Percentiles rank a stretch among this genome's conserved stretches.
phyloP scores from a whole-genome alignment of 1,140 invertebrate species.

The Apis mellifera region Amel_HAv3.1 CM009932.2:15189501-15190000 shows the following conservation, averaged over 20 bases:
- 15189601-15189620: neutral
- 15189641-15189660: slow-evolving; percentile 45
- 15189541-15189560: slow-evolving; percentile 40
- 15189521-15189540: slow-evolving; percentile 7
- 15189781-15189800: slow-evolving; percentile 72
- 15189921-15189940: neutral
- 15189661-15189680: slow-evolving; percentile 56
- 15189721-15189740: slow-evolving; percentile 48
- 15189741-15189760: slow-evolving; percentile 70
- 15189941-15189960: neutral
- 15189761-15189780: slow-evolving; percentile 72
- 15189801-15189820: slow-evolving; percentile 70
- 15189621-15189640: slow-evolving; percentile 28
- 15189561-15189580: neutral
- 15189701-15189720: slow-evolving; percentile 1
- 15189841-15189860: slow-evolving; percentile 65
- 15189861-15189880: slow-evolving; percentile 29
- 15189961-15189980: neutral
- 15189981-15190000: neutral
- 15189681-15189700: slow-evolving; percentile 51
- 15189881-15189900: neutral
- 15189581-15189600: neutral
- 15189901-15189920: neutral
- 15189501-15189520: slow-evolving; percentile 28
- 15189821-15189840: slow-evolving; percentile 69